Evolutionary conservation across 92 coral and sea anemone genomes (phyloP).

Genomic region (Galaxea fascicularis): DNA sequence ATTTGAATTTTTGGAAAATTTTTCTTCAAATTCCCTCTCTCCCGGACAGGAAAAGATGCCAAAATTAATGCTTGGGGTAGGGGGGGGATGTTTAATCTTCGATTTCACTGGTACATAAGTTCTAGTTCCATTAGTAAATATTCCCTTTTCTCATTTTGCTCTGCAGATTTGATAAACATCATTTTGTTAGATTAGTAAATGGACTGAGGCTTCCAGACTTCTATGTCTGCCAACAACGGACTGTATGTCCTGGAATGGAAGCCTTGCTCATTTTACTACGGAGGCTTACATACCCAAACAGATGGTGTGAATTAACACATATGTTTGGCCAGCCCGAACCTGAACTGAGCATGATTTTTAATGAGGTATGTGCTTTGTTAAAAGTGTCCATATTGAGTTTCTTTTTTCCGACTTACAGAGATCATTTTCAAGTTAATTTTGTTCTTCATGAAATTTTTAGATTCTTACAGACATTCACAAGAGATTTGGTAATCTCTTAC

Average conservation of each 20-base stretch:
- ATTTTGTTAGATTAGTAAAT: constrained; percentile 16
- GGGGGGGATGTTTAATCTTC: no score
- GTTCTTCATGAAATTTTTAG: constrained; percentile 35
- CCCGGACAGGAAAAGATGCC: no score
- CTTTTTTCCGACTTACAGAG: constrained; percentile 6
- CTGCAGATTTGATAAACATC: constrained; percentile 1
- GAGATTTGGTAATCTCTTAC: constrained; percentile 27
- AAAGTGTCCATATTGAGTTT: neutral
- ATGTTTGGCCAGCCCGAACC: constrained; percentile 36
- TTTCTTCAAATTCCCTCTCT: no score
- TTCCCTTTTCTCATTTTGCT: constrained; percentile 8
- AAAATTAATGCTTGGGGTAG: no score
- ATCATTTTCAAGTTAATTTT: neutral
- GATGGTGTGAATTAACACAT: constrained; percentile 43
- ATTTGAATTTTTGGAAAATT: no score
- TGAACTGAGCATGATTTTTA: constrained; percentile 37
- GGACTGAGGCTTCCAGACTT: constrained; percentile 29
- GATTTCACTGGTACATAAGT: no score
- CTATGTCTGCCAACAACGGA: constrained; percentile 34
- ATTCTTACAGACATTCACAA: constrained; percentile 35
- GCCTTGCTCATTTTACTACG: constrained; percentile 17
- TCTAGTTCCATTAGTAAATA: constrained; percentile 13
- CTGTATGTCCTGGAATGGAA: constrained; percentile 29
- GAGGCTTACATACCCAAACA: constrained; percentile 42
- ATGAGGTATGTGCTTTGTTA: constrained; percentile 16